phyloP scores from a whole-genome alignment of 2,113 vertebrate genomes.

The Anseranas semipalmata region DNA sequence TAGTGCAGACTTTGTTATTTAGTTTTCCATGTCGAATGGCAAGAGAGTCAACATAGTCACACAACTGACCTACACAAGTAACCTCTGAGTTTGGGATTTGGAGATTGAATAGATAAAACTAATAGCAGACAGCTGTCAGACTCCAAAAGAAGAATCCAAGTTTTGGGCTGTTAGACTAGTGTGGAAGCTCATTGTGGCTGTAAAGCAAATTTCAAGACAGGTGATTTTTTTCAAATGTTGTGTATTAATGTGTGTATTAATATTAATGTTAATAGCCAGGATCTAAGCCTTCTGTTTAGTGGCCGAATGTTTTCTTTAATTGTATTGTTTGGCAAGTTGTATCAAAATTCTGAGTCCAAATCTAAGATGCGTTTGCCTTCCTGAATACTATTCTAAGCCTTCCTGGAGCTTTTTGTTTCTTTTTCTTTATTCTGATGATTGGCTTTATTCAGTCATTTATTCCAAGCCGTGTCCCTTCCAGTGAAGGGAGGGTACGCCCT shows the following conservation, averaged over 20 bases:
- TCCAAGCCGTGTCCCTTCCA: not conserved
- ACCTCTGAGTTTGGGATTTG: constrained; percentile 56
- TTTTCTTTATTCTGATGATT: not conserved
- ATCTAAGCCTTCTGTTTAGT: not conserved
- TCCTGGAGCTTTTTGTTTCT: not conserved
- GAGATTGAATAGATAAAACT: constrained; percentile 62
- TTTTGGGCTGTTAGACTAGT: not conserved
- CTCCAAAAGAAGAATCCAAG: not conserved
- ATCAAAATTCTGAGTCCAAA: not conserved
- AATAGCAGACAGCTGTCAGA: constrained; percentile 38
- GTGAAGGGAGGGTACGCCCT: not conserved
- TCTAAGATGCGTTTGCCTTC: fast-evolving
- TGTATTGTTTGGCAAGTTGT: not conserved
- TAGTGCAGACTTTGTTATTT: constrained; percentile 60
- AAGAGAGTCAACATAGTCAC: constrained; percentile 56
- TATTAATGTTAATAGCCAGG: not conserved
- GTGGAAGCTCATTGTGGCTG: not conserved
- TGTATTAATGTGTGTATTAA: too few species aligned
- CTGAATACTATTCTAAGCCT: not conserved
- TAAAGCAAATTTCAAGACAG: not conserved
- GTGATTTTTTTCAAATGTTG: not conserved
- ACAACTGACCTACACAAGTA: constrained; percentile 44
- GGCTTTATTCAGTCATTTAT: not conserved
- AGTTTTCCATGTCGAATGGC: constrained; percentile 61
- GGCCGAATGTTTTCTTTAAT: not conserved